Evolutionary conservation across 2,888 invertebrate genomes (phyloP).

Genomic region (Melieria picta): DNA sequence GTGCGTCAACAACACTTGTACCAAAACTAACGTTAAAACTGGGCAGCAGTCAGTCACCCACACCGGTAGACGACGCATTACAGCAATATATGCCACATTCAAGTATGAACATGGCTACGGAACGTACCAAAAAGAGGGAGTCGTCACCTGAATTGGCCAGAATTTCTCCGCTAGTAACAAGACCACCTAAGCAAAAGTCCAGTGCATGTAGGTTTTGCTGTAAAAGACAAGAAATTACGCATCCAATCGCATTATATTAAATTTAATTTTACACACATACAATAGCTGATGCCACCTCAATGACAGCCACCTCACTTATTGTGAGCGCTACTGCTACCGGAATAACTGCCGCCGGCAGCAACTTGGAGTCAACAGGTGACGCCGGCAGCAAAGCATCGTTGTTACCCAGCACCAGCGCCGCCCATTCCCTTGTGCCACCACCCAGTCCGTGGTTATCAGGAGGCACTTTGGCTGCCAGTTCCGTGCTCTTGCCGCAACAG

Average conservation of each 20-base stretch:
- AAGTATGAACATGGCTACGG: neutral
- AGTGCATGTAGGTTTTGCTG: slow-evolving; percentile 42
- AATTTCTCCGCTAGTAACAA: slow-evolving; percentile 83
- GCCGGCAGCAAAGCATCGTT: slow-evolving; percentile 23
- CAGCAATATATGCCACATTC: neutral
- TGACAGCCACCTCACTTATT: slow-evolving; percentile 12
- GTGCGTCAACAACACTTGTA: slow-evolving; percentile 61
- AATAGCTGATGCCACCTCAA: slow-evolving; percentile 8
- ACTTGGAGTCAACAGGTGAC: slow-evolving; percentile 31
- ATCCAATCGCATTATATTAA: too few relatives aligned
- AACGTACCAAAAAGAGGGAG: slow-evolving; percentile 67
- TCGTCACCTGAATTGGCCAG: slow-evolving; percentile 84
- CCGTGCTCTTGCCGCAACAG: slow-evolving; percentile 57
- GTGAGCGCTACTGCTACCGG: slow-evolving; percentile 9
- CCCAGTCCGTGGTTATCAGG: slow-evolving; percentile 51
- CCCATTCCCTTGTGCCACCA: slow-evolving; percentile 39
- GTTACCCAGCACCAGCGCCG: slow-evolving; percentile 22
- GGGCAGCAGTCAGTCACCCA: slow-evolving; percentile 75
- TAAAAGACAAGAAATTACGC: neutral
- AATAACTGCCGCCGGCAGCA: slow-evolving; percentile 23
- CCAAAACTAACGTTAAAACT: slow-evolving; percentile 85
- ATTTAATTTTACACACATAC: too few relatives aligned
- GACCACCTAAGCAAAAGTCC: slow-evolving; percentile 79
- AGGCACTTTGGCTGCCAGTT: slow-evolving; percentile 57
- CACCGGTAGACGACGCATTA: slow-evolving; percentile 67